Evolutionary conservation across 2,888 invertebrate species (phyloP).

Genomic region (Rapana venosa): DNA sequence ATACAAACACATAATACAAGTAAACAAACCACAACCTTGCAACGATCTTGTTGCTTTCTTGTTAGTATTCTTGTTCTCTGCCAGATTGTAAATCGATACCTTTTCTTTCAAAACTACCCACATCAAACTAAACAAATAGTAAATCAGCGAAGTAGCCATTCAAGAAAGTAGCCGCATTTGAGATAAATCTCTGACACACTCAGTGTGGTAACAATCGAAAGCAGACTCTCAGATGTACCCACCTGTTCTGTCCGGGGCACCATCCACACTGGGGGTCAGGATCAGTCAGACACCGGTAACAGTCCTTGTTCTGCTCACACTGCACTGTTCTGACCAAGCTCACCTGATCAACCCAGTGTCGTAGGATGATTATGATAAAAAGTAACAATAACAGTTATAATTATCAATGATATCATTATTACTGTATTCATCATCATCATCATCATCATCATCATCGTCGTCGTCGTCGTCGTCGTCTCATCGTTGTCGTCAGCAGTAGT

Average conservation of each 20-base stretch:
- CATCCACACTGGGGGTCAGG: conserved; percentile 73
- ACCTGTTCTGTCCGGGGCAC: conserved; percentile 72
- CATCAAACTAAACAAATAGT: background rate
- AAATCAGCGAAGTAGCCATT: background rate
- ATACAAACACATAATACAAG: background rate
- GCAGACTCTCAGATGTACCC: background rate
- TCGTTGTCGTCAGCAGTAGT: no score
- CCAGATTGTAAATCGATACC: background rate
- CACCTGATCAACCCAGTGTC: background rate
- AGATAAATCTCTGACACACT: background rate
- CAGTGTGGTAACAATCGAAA: background rate
- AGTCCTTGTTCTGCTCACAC: conserved; percentile 59
- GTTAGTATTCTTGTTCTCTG: background rate
- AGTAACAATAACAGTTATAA: no score
- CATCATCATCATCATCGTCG: background rate
- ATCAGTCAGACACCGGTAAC: conserved; percentile 62
- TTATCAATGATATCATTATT: background rate
- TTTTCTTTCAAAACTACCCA: background rate
- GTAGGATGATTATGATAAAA: no score
- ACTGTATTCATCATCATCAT: conserved; percentile 3
- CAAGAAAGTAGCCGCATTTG: background rate
- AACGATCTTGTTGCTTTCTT: background rate
- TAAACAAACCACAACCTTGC: background rate
- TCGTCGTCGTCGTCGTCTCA: background rate
- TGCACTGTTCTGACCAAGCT: conserved; percentile 43